These are phyloP conservation scores for Microdon myrmicae DNA, from an alignment of 2,888 invertebrate species.

Conservation along the genomic window DNA sequence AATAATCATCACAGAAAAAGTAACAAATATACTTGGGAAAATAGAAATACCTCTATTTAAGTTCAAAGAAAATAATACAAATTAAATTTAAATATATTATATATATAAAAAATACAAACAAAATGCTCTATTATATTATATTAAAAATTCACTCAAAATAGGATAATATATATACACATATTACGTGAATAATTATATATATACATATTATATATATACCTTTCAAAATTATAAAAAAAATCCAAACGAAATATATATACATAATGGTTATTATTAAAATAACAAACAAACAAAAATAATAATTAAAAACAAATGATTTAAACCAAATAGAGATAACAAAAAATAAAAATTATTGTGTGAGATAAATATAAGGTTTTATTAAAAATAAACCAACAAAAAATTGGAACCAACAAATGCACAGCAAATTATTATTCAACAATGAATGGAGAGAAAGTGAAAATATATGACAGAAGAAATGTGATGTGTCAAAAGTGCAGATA, in stretches of 20 bases:
- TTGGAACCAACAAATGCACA: constrained; percentile 34
- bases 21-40: constrained; percentile 63
- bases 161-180: constrained; percentile 41
- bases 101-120: constrained; percentile 27
- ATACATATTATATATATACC: constrained; percentile 36
- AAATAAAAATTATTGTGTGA: constrained; percentile 12
- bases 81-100: constrained; percentile 48
- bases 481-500: constrained; percentile 25
- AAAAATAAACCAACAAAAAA: constrained; percentile 23
- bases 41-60: constrained; percentile 68
- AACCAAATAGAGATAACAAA: too few relatives aligned
- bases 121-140: constrained; percentile 44
- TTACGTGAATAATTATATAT: constrained; percentile 35
- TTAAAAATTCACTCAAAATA: constrained; percentile 44
- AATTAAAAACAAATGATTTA: too few relatives aligned
- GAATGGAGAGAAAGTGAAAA: constrained; percentile 12
- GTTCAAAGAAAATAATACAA: constrained; percentile 63
- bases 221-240: constrained; percentile 34
- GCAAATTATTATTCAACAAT: constrained; percentile 17
- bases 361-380: constrained; percentile 36
- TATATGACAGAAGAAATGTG: constrained; percentile 28
- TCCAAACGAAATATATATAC: constrained; percentile 16
- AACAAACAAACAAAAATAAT: constrained; percentile 1
- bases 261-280: constrained; percentile 32
- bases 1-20: constrained; percentile 31